Percentiles rank a stretch among this genome's conserved stretches.
Conservation (phyloP, 2,797 vertebrate species). For the Otolemur crassicaudatus region DNA sequence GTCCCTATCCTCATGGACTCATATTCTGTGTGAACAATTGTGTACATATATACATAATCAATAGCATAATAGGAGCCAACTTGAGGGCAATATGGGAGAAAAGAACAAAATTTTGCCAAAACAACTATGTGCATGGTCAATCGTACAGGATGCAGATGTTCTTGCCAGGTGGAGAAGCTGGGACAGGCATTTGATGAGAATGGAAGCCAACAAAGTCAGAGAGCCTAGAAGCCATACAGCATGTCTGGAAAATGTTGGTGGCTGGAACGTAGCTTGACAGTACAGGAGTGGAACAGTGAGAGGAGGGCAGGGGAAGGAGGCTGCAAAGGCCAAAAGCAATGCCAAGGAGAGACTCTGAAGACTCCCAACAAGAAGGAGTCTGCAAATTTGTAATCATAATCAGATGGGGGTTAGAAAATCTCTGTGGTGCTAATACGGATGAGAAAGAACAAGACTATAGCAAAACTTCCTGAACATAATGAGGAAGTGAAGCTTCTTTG, state of each 20-base stretch:
- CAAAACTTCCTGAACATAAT: background rate
- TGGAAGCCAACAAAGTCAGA: background rate
- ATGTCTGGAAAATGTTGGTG: background rate
- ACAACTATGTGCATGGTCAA: background rate
- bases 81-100: background rate
- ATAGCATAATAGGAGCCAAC: background rate
- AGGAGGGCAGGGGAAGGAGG: background rate
- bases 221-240: background rate
- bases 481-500: background rate
- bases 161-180: background rate
- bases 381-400: background rate
- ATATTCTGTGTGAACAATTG: background rate
- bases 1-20: background rate
- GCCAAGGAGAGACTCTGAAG: background rate
- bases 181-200: background rate
- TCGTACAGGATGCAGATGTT: background rate
- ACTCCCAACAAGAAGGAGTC: background rate
- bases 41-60: background rate
- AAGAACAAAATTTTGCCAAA: background rate
- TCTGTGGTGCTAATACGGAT: background rate
- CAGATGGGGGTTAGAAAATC: background rate
- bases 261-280: background rate
- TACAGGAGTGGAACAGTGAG: background rate
- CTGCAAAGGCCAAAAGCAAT: background rate
- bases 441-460: background rate